These are phyloP conservation scores for Brachionus sp. DNA, from an alignment of 1,140 invertebrate genomes.

Conservation along the genomic window DNA sequence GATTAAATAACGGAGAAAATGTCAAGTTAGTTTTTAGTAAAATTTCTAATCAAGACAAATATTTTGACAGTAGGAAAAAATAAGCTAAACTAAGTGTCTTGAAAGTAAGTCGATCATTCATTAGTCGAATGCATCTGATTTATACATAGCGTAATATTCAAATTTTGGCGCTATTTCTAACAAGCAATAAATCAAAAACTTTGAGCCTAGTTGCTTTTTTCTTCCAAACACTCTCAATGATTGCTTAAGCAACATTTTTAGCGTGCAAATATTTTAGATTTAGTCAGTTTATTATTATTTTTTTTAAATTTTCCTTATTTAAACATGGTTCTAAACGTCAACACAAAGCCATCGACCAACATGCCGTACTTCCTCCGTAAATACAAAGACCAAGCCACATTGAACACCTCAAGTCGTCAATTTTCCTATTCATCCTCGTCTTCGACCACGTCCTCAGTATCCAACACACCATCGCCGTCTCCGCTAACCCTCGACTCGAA, in stretches of 20 bases:
- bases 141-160: not conserved
- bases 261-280: conserved; percentile 41
- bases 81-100: not conserved
- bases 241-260: not conserved
- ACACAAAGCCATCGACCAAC: not conserved
- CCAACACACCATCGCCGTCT: not conserved
- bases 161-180: not conserved
- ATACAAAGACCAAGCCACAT: not conserved
- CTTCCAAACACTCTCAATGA: not conserved
- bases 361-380: conserved; percentile 24
- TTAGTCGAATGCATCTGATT: not conserved
- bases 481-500: conserved; percentile 13
- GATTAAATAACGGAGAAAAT: not conserved
- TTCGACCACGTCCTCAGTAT: not conserved
- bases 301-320: conserved; percentile 12
- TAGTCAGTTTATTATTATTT: conserved; percentile 26
- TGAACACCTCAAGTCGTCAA: not conserved
- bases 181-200: not conserved
- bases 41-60: not conserved
- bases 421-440: conserved; percentile 11
- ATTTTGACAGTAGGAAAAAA: not conserved
- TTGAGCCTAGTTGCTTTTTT: conserved; percentile 30
- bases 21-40: not conserved
- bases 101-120: not conserved
- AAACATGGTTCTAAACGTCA: conserved; percentile 10